Base-by-base conservation (phyloP, 2,797 vertebrate species). In the Neostethus bicornis region DNA sequence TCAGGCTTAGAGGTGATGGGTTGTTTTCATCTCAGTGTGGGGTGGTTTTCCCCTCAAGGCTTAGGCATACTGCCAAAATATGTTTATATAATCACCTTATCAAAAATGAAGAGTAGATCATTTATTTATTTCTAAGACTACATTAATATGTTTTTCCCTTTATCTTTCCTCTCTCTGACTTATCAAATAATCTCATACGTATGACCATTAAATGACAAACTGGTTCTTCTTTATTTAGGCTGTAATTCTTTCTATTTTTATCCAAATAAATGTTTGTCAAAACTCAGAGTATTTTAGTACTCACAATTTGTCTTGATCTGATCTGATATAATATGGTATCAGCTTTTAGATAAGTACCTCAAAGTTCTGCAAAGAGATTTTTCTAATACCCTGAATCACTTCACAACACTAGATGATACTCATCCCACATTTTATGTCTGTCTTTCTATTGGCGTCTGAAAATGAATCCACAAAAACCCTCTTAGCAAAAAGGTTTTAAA, bases 21-120 rank as follows among this genome's bases (percentile, higher is more conserved):
- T 54, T 57, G 8, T 24, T 35, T 49, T 67, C 16, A 41, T 59
- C 4, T 54, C 35, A 17, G 25, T 5, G 2, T 49, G 41, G 26
- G 38, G 53, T 35, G 43, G 10, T 57, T 57, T 41, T 10, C 20
- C 29, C 34, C 39, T 42, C 42, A 39, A 28, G n/a, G 19, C 0
- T 45, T 13, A 68, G 54, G 21, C 21, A 57, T 35, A 58, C 21
- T 51, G 66, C 43, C 50, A 56, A 49, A 66, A 73, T n/a, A 50
- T 34, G 70, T 76, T 81, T 80, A 80, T 75, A 32, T 78, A 83
- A 84, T 47, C 56, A 52, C 34, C 5, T 73, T 49, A 60, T 72
- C 7, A 1, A 81, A 75, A 71, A 83, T 77, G 71, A 60, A 70
- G 49, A 52, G 38, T 51, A 51, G 56, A 70, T 76, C 70, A 76